phyloP scores from a whole-genome alignment of 2,888 invertebrate genomes.

The Caenorhabditis japonica region DNA sequence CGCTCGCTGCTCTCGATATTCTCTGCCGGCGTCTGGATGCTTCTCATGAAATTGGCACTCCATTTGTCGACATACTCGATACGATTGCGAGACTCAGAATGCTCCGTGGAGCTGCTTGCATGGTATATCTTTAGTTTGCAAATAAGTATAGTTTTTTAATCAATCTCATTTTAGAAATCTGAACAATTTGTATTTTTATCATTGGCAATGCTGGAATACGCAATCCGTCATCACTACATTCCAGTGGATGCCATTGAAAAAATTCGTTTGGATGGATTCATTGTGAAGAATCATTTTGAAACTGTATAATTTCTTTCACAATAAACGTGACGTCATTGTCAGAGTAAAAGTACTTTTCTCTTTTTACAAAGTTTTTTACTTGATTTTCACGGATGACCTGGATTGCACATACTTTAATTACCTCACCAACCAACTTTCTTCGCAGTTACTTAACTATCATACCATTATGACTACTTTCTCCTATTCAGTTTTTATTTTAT shows the following conservation, averaged over 20 bases:
- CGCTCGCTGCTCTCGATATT: constrained; percentile 68
- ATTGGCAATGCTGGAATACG: constrained; percentile 67
- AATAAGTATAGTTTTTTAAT: not conserved
- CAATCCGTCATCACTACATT: constrained; percentile 56
- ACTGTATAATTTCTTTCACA: not conserved
- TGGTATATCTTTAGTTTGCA: constrained; percentile 3
- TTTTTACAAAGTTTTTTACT: not conserved
- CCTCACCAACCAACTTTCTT: constrained; percentile 23
- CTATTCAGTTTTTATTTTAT: not conserved
- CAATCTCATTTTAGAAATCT: constrained; percentile 50
- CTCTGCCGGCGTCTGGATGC: constrained; percentile 62
- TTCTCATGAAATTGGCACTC: constrained; percentile 41
- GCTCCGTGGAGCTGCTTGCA: constrained; percentile 64
- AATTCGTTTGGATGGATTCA: constrained; percentile 29
- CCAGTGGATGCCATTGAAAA: constrained; percentile 14
- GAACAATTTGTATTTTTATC: constrained; percentile 66
- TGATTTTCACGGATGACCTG: constrained; percentile 41
- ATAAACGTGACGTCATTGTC: too few species aligned
- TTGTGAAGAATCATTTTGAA: constrained; percentile 8
- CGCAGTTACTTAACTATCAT: not conserved
- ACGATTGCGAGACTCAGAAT: constrained; percentile 65
- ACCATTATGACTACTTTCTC: constrained; percentile 9
- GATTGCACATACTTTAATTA: constrained; percentile 21
- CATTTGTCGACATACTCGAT: constrained; percentile 64
- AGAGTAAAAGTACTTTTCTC: not conserved